These are phyloP conservation scores for Pristionchus japonicus DNA, from an alignment of 2,888 invertebrate genomes.

Conservation along the genomic window DNA sequence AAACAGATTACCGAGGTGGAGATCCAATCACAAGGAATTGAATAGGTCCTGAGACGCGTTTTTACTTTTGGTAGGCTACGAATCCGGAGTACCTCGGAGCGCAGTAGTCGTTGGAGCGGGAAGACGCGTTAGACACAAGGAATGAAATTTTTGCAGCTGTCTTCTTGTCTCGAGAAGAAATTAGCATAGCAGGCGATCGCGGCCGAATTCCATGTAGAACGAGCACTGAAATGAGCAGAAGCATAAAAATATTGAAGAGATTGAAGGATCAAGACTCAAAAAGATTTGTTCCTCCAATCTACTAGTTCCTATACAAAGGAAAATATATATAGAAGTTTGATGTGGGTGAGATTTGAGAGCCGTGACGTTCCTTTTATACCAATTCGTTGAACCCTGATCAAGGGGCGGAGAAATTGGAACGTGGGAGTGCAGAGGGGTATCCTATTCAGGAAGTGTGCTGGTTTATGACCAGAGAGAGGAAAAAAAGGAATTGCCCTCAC, in stretches of 20 bases:
- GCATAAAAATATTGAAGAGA: background rate
- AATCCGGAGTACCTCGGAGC: background rate
- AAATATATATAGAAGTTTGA: background rate
- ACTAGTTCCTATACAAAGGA: too few relatives aligned
- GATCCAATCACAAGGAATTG: slow-evolving; percentile 65
- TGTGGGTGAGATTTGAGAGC: background rate
- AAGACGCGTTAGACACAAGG: background rate
- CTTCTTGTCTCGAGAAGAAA: background rate
- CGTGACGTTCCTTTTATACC: background rate
- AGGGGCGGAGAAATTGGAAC: background rate
- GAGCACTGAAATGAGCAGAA: background rate
- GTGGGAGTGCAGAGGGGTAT: background rate
- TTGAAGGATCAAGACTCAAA: too few relatives aligned
- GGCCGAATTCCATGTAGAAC: background rate
- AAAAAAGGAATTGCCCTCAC: background rate
- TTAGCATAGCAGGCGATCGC: background rate
- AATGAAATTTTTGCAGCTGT: background rate
- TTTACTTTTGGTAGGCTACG: too few relatives aligned
- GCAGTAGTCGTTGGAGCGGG: background rate
- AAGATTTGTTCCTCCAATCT: too few relatives aligned
- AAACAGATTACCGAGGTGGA: slow-evolving; percentile 71
- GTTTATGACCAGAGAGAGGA: background rate
- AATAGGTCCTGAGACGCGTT: slow-evolving; percentile 30
- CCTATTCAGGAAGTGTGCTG: background rate
- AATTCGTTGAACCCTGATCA: background rate